A percentile compares a stretch with the other conserved stretches of the same genome.
phyloP scores from a whole-genome alignment of 2,797 vertebrate genomes.

The Hoplostethus mediterraneus region DNA sequence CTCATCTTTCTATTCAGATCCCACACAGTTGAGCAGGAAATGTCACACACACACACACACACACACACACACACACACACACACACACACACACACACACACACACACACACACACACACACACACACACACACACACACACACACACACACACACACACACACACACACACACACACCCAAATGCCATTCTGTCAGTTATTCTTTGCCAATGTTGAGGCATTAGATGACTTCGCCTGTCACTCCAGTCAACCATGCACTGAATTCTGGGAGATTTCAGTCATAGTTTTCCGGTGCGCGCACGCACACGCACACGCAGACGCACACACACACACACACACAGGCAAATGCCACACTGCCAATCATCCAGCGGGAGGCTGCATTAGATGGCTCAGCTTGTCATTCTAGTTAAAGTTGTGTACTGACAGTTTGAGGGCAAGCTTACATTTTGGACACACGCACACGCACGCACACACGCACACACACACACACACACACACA shows the following conservation, averaged over 20 bases:
- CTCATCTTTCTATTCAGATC: too few species aligned
- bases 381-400: constrained; percentile 52
- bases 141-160: too few species aligned
- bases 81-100: constrained; percentile 18
- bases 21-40: background rate
- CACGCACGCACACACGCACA: constrained; percentile 9
- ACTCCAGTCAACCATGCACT: constrained; percentile 48
- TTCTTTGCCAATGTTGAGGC: constrained; percentile 37
- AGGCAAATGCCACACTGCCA: constrained; percentile 51
- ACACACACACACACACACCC: too few species aligned
- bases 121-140: too few species aligned
- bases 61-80: constrained; percentile 18
- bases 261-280: constrained; percentile 43
- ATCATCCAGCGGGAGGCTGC: constrained; percentile 53
- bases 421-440: constrained; percentile 71
- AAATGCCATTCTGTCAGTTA: constrained; percentile 46
- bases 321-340: constrained; percentile 26
- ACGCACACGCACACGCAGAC: constrained; percentile 21
- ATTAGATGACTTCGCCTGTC: constrained; percentile 53
- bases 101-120: constrained; percentile 7
- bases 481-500: background rate
- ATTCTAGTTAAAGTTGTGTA: constrained; percentile 60
- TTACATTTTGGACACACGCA: constrained; percentile 38
- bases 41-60: constrained; percentile 7
- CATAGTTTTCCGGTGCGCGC: background rate